phyloP scores from a whole-genome alignment of 1,140 invertebrate genomes.

The Orius laevigatus region DNA sequence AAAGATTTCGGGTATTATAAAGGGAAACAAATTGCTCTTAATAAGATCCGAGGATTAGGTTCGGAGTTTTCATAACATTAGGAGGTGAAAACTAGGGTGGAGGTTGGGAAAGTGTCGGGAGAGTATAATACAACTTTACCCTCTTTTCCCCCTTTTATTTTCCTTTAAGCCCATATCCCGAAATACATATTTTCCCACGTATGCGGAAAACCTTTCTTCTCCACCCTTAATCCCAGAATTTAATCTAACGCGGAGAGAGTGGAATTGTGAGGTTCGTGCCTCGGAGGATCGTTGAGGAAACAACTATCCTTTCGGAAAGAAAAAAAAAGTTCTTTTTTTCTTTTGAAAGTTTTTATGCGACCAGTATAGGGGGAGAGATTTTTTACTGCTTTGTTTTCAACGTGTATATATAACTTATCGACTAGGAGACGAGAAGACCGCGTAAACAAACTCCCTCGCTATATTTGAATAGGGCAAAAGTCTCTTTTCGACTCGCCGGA shows the following conservation, averaged over 20 bases:
- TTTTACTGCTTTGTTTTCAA: too few species aligned
- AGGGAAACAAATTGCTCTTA: slow-evolving; percentile 7
- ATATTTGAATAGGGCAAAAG: too few species aligned
- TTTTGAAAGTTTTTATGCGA: too few species aligned
- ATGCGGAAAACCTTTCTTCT: too few species aligned
- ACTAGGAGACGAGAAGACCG: slow-evolving; percentile 5
- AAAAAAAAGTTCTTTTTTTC: too few species aligned
- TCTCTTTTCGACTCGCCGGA: neutral
- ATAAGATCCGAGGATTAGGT: slow-evolving; percentile 5
- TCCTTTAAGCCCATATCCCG: neutral
- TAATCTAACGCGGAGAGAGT: slow-evolving; percentile 8
- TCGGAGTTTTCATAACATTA: slow-evolving; percentile 5
- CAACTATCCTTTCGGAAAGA: neutral
- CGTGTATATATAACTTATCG: too few species aligned
- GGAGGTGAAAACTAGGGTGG: neutral
- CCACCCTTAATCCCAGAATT: too few species aligned
- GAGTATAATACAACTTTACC: slow-evolving; percentile 1
- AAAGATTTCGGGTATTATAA: slow-evolving; percentile 17
- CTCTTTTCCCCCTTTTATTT: neutral
- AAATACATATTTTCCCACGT: too few species aligned
- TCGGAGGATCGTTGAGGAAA: slow-evolving; percentile 7
- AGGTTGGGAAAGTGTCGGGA: neutral
- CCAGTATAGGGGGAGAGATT: neutral
- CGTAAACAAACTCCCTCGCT: too few species aligned
- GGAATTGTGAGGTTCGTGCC: slow-evolving; percentile 15